Percentiles rank a stretch among this genome's conserved stretches.
Conservation (phyloP, 2,888 invertebrate species). For the Apodemia hepburni region DNA sequence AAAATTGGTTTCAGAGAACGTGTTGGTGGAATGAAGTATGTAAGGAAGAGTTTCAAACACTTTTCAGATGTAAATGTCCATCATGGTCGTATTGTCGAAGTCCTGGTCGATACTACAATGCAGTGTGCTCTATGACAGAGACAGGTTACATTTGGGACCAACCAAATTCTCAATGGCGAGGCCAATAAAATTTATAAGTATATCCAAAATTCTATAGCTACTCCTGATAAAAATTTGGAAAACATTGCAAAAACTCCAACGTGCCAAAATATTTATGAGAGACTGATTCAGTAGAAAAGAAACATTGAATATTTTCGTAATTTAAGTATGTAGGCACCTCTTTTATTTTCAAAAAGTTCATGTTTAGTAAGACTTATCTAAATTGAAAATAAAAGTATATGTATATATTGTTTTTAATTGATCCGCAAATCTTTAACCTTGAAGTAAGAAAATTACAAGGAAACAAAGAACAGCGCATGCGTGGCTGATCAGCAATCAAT, state of each 20-base stretch:
- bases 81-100: slow-evolving; percentile 92
- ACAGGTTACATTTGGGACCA: slow-evolving; percentile 96
- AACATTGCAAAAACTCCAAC: slow-evolving; percentile 31
- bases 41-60: slow-evolving; percentile 90
- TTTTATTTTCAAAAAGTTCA: background rate
- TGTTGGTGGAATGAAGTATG: slow-evolving; percentile 97
- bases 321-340: slow-evolving; percentile 37
- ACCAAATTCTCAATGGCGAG: slow-evolving; percentile 78
- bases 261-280: slow-evolving; percentile 64
- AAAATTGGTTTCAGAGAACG: slow-evolving; percentile 83
- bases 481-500: slow-evolving; percentile 57
- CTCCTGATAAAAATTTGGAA: slow-evolving; percentile 23
- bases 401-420: slow-evolving; percentile 33
- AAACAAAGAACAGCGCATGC: slow-evolving; percentile 54
- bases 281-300: slow-evolving; percentile 59
- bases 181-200: slow-evolving; percentile 42
- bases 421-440: slow-evolving; percentile 24
- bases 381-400: background rate
- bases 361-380: background rate
- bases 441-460: slow-evolving; percentile 48
- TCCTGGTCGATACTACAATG: slow-evolving; percentile 94
- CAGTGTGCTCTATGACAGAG: slow-evolving; percentile 93
- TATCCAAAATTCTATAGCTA: slow-evolving; percentile 21
- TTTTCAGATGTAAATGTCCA: slow-evolving; percentile 92
- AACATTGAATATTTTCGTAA: slow-evolving; percentile 70